Base-by-base conservation (phyloP, 2,113 vertebrate species). In the Caranx ignobilis region DNA sequence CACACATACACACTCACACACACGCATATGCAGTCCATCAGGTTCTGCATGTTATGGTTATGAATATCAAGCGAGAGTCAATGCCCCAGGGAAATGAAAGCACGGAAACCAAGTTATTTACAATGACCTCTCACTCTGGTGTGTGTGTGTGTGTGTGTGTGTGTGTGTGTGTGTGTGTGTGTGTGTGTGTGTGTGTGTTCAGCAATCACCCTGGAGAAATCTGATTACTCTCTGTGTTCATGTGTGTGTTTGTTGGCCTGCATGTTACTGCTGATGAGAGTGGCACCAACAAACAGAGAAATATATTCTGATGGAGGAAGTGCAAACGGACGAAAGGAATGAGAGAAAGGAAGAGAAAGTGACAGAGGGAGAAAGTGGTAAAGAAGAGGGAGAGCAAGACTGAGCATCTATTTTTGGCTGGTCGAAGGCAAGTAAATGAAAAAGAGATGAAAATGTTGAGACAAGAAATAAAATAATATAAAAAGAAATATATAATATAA, bases 61-160 rank as follows among this genome's bases (percentile, higher is more conserved):
- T 93, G 93, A 94, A 94, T 93, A 91, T 88, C 87, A 90, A 93
- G 83, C 78, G 79, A 89, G 83, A 91, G 82, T 87, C 82, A 75
- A 78, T 81, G 79, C 91, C 88, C 77, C 26, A 37, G 86, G 91
- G 91, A 91, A 92, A 92, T 89, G 86, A 91, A 92, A 90, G 79
- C 85, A 87, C 56, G 64, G 79, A 91, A 91, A 76, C 60, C 5
- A 54, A 92, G 86, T 89, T 93, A 91, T 89, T 93, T 91, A 94
- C 87, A 76, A 81, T 94, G 91, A 92, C 91, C 93, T 89, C 87
- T 90, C 75, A 82, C 83, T 85, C 82, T 48, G 50, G 73, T 50
- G 74, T 81, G 56, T 74, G 55, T 41, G 31, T 54, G 31, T 31
- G 55, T 52, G 47, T 31, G 41, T 7, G 62, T 71, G 59, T 67